Conservation (phyloP, 2,888 invertebrate species). For the Dorcus parallelipipedus region DNA sequence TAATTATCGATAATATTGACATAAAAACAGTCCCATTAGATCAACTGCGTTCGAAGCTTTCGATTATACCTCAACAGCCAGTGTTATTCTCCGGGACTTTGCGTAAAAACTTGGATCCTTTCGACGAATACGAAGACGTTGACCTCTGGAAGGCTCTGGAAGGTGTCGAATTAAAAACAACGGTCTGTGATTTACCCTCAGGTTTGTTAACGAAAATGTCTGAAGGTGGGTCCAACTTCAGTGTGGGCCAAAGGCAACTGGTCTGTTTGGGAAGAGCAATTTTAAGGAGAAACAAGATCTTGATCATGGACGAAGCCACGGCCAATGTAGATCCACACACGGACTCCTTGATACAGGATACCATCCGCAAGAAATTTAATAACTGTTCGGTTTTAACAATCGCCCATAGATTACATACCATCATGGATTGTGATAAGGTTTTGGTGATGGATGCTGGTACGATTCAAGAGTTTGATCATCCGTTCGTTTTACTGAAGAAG, state of each 20-base stretch:
- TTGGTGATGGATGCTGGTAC: constrained; percentile 80
- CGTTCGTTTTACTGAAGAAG: constrained; percentile 63
- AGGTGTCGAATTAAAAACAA: constrained; percentile 75
- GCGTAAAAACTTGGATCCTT: constrained; percentile 86
- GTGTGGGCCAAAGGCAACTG: constrained; percentile 61
- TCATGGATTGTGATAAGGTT: constrained; percentile 84
- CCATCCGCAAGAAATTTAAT: constrained; percentile 71
- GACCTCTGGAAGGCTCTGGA: constrained; percentile 82
- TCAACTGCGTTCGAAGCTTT: constrained; percentile 70
- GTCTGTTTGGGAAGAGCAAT: constrained; percentile 68
- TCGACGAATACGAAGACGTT: constrained; percentile 72
- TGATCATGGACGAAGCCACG: constrained; percentile 68
- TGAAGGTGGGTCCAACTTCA: constrained; percentile 60
- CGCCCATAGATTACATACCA: constrained; percentile 81
- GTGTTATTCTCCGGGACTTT: constrained; percentile 83
- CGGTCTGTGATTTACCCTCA: constrained; percentile 60
- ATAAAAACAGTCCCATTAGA: constrained; percentile 67
- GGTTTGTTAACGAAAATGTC: constrained; percentile 43
- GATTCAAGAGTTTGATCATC: constrained; percentile 74
- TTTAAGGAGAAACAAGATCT: constrained; percentile 47
- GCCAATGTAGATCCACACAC: constrained; percentile 81
- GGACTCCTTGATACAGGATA: constrained; percentile 73
- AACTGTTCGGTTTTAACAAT: constrained; percentile 82
- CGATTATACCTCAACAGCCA: constrained; percentile 85
- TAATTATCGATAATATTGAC: constrained; percentile 76